phyloP scores from a whole-genome alignment of 92 coral and sea anemone genomes.

The Diadumene lineata region DNA sequence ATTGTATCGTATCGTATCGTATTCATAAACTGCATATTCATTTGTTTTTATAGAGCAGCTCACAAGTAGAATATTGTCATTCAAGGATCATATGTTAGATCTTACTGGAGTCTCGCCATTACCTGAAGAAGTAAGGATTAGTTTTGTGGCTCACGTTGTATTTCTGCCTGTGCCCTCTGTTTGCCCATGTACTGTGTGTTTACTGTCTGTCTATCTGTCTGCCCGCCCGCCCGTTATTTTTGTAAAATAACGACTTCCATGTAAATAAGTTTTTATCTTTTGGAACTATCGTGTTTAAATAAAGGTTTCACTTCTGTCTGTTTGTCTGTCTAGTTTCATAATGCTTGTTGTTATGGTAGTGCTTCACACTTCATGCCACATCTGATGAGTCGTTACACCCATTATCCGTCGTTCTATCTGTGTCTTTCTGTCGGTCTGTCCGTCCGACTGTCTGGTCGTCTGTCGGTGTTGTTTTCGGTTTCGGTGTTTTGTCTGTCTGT shows the following conservation, averaged over 20 bases:
- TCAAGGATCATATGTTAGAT: conserved; percentile 84
- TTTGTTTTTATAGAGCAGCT: conserved; percentile 71
- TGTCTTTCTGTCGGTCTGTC: background rate
- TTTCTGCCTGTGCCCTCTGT: background rate
- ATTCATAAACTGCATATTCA: no score
- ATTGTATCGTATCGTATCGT: no score
- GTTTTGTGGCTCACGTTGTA: background rate
- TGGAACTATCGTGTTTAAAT: no score
- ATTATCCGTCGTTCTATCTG: background rate
- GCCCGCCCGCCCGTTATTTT: no score
- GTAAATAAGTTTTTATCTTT: no score
- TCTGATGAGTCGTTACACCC: background rate
- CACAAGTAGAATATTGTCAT: conserved; percentile 52
- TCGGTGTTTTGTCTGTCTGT: conserved; percentile 8
- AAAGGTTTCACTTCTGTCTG: no score
- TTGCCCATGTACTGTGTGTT: background rate
- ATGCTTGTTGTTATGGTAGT: no score
- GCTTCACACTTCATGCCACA: no score
- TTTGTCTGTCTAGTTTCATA: no score
- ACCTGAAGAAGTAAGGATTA: conserved; percentile 75
- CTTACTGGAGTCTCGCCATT: conserved; percentile 85
- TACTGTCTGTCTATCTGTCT: background rate
- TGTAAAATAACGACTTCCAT: no score
- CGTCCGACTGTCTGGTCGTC: background rate
- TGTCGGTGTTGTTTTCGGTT: no score